Evolutionary conservation across 2,888 invertebrate genomes (phyloP).

Genomic region (Phyto melanocephala): DNA sequence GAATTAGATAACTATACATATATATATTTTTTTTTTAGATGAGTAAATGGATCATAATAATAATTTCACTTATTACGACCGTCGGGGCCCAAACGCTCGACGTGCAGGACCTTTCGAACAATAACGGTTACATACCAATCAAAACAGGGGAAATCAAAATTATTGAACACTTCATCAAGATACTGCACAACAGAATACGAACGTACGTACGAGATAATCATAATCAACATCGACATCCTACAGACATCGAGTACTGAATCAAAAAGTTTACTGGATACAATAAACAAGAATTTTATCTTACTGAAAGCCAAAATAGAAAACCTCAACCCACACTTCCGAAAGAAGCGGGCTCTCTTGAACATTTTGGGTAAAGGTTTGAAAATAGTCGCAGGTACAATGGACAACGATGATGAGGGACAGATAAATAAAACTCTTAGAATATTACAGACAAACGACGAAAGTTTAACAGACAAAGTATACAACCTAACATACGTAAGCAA

Average conservation of each 20-base stretch:
- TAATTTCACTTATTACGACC: not conserved
- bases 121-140: conserved; percentile 31
- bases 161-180: conserved; percentile 9
- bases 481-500: not conserved
- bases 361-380: not conserved
- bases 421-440: not conserved
- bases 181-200: conserved; percentile 13
- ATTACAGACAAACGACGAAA: not conserved
- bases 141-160: conserved; percentile 25
- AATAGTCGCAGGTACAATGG: not conserved
- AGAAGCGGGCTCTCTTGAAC: not conserved
- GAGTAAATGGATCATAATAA: not conserved
- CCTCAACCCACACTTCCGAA: not conserved
- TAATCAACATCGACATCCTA: too few relatives aligned
- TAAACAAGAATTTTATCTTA: not conserved
- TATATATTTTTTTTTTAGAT: not conserved
- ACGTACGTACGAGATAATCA: too few relatives aligned
- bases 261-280: not conserved
- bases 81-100: not conserved
- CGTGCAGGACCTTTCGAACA: conserved; percentile 14
- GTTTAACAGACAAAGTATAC: not conserved
- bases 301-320: not conserved
- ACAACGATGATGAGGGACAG: too few relatives aligned
- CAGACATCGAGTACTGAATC: not conserved
- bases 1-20: not conserved